Base-by-base conservation (phyloP, 1,140 invertebrate species). In the Anoplophora glabripennis region DNA sequence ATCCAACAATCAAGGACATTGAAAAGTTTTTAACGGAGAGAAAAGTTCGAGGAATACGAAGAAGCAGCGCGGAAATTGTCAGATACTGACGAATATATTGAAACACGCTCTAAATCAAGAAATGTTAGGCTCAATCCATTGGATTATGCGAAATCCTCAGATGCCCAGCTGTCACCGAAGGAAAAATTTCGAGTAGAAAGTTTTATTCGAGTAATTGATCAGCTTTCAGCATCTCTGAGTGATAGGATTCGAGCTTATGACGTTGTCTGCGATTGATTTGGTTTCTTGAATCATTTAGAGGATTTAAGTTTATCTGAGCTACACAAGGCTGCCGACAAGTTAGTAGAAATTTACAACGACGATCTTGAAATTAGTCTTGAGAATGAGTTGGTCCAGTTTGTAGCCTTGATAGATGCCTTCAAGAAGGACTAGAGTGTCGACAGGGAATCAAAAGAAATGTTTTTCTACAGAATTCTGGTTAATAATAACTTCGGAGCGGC, bases 191-290 rank as follows among this genome's bases (percentile, higher is more conserved):
- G 18, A 44, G 41, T 44, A 9, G 14, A 12, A 10, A 17, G 41
- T 52, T 53, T 54, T 61, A 61, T 47, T 45, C 53, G 21, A 34
- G 59, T 42, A 14, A 45, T 28, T 46, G 59, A 45, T 46, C 59
- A 61, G 53, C 54, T 61, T 18, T 61, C 47, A 40, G 33, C 41
- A 34, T 38, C 53, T 52, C 42, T 61, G 38, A 56, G 18, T 34
- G 14, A 28, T 37, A 61, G 59, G 51, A 21, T 45, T 46, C 54
- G 53, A 34, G 12, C 45, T 38, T 56, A 46, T 21, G 8, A 15
- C 11, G 18, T 21, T 46, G 8, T 46, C 7, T 28, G 21, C 21
- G 3, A 28, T 28, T 15, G 44, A 18, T 46, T 21, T 11, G 28
- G 0, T 18, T 46, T 46, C 28, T 21, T 46, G 15, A 18, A 46